phyloP scores from a whole-genome alignment of 2,888 invertebrate genomes.

The Caenorhabditis parvicauda region DNA sequence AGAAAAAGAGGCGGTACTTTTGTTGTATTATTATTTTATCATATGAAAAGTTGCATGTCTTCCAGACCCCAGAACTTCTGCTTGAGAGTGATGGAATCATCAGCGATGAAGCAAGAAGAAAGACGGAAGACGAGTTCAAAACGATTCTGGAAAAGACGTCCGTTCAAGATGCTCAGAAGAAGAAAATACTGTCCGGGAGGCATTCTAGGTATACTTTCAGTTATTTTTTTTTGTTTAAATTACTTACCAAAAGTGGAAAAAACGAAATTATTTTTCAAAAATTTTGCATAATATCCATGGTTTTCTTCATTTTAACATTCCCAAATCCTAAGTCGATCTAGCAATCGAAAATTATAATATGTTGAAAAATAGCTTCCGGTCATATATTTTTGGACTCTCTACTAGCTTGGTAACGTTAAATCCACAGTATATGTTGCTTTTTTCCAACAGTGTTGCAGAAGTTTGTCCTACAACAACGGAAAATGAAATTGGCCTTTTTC shows the following conservation, averaged over 20 bases:
- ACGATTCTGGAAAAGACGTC: slow-evolving; percentile 25
- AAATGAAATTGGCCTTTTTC: not conserved
- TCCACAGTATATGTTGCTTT: no score
- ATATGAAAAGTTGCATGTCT: no score
- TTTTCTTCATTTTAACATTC: no score
- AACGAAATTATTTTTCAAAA: no score
- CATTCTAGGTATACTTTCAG: slow-evolving; percentile 13
- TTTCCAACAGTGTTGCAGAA: not conserved
- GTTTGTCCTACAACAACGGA: not conserved
- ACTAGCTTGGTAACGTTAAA: not conserved
- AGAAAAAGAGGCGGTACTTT: no score
- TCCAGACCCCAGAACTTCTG: slow-evolving; percentile 14
- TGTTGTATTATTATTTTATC: no score
- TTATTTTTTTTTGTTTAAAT: not conserved
- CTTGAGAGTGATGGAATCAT: slow-evolving; percentile 18
- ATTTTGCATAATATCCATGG: no score
- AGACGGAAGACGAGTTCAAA: slow-evolving; percentile 34
- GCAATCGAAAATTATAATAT: no score
- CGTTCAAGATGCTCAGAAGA: slow-evolving; percentile 11
- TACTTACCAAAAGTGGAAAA: no score
- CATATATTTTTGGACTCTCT: no score
- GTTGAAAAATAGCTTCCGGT: no score
- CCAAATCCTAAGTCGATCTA: no score
- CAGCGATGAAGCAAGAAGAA: slow-evolving; percentile 16
- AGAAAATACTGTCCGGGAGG: slow-evolving; percentile 3